phyloP scores from a whole-genome alignment of 2,888 invertebrate genomes.

The Caenorhabditis macrosperma region DNA sequence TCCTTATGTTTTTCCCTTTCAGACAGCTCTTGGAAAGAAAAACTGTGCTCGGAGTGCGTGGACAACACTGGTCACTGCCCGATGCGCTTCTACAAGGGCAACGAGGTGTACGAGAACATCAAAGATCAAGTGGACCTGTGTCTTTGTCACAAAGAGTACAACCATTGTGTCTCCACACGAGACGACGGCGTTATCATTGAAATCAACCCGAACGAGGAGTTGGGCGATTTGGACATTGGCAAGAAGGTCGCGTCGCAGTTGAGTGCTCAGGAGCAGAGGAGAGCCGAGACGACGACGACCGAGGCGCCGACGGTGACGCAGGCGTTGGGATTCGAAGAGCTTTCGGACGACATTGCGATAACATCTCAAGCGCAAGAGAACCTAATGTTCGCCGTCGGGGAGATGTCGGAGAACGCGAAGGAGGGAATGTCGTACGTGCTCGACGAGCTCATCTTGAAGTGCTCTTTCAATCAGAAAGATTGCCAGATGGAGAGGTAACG shows the following conservation, averaged over 20 bases:
- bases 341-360: slow-evolving; percentile 79
- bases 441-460: slow-evolving; percentile 79
- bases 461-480: slow-evolving; percentile 80
- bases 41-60: slow-evolving; percentile 77
- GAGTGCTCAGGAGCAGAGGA: slow-evolving; percentile 29
- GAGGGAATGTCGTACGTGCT: slow-evolving; percentile 74
- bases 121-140: slow-evolving; percentile 76
- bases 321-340: slow-evolving; percentile 77
- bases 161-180: slow-evolving; percentile 77
- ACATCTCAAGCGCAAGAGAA: slow-evolving; percentile 78
- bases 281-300: slow-evolving; percentile 77
- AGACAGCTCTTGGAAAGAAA: slow-evolving; percentile 79
- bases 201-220: slow-evolving; percentile 75
- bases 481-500: slow-evolving; percentile 77
- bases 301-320: slow-evolving; percentile 75
- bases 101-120: slow-evolving; percentile 66
- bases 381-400: slow-evolving; percentile 79
- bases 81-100: slow-evolving; percentile 76
- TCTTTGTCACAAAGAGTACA: slow-evolving; percentile 78
- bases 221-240: slow-evolving; percentile 67
- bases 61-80: slow-evolving; percentile 78
- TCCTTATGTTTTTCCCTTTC: slow-evolving; percentile 41
- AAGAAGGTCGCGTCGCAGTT: slow-evolving; percentile 44
- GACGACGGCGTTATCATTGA: slow-evolving; percentile 78
- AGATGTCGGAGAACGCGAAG: slow-evolving; percentile 70